Percentiles rank a stretch among this genome's conserved stretches.
These are phyloP conservation scores for Gymnoscopelus braueri DNA, from an alignment of 2,797 vertebrate genomes.

Conservation along the genomic window DNA sequence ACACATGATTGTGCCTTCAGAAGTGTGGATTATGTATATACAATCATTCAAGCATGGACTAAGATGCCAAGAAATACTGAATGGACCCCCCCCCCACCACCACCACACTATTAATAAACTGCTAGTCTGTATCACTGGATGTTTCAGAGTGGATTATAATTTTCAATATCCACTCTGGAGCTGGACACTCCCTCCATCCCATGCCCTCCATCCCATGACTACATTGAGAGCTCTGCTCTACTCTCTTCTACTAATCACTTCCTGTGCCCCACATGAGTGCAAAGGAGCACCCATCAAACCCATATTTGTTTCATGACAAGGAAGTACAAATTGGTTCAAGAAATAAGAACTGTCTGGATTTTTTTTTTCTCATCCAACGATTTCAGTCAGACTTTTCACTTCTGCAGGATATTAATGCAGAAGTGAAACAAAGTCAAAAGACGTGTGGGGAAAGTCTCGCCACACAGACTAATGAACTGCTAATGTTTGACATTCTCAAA, in stretches of 20 bases:
- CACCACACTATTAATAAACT: slow-evolving; percentile 9
- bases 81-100: neutral
- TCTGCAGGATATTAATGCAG: neutral
- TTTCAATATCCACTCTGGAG: slow-evolving; percentile 14
- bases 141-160: slow-evolving; percentile 14
- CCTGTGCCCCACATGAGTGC: neutral
- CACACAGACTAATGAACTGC: slow-evolving; percentile 4
- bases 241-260: neutral
- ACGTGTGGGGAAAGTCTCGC: neutral
- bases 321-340: too few species aligned
- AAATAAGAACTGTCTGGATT: slow-evolving; percentile 13
- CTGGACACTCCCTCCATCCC: neutral
- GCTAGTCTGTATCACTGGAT: slow-evolving; percentile 20
- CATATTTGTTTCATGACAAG: neutral
- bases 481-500: slow-evolving; percentile 6
- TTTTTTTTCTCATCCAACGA: slow-evolving; percentile 14
- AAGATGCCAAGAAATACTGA: slow-evolving; percentile 30
- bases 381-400: neutral
- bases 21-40: slow-evolving; percentile 15
- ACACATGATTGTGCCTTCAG: neutral
- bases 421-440: neutral
- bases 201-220: neutral
- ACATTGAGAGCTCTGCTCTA: slow-evolving; percentile 15
- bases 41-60: slow-evolving; percentile 9
- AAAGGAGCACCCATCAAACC: neutral